A percentile compares a stretch with the other conserved stretches of the same genome.
phyloP scores from a whole-genome alignment of 1,140 invertebrate genomes.

The Asobara japonica region DNA sequence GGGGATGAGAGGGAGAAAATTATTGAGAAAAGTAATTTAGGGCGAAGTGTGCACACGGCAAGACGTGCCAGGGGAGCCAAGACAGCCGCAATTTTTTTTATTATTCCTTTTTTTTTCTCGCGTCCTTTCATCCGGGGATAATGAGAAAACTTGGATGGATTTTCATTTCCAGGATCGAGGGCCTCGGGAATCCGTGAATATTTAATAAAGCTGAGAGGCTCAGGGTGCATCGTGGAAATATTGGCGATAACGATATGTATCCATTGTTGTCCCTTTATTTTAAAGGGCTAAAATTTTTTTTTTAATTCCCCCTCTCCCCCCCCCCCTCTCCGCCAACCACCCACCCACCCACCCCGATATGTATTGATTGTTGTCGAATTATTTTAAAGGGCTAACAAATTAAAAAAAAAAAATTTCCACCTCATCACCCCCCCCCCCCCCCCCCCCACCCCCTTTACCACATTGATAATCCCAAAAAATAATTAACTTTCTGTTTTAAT shows the following conservation, averaged over 20 bases:
- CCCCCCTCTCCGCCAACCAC: too few relatives aligned
- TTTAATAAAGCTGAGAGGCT: slow-evolving; percentile 24
- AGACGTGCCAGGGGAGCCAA: slow-evolving; percentile 17
- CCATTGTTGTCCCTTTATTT: not conserved
- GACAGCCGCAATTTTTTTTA: slow-evolving; percentile 15
- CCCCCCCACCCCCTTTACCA: too few relatives aligned
- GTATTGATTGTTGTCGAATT: too few relatives aligned
- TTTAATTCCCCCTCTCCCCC: too few relatives aligned
- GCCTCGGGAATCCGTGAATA: slow-evolving; percentile 27
- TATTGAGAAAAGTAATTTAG: slow-evolving; percentile 16
- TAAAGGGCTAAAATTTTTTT: not conserved
- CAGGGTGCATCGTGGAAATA: not conserved
- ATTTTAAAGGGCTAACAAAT: too few relatives aligned
- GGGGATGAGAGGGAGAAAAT: not conserved
- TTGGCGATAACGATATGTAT: slow-evolving; percentile 18
- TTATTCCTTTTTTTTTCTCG: slow-evolving; percentile 18
- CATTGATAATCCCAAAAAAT: too few relatives aligned
- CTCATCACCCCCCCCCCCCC: too few relatives aligned
- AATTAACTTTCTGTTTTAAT: too few relatives aligned
- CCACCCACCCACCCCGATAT: too few relatives aligned
- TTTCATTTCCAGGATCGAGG: slow-evolving; percentile 26
- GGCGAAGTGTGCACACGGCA: slow-evolving; percentile 3
- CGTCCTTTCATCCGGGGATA: slow-evolving; percentile 14
- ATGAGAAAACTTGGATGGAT: slow-evolving; percentile 34
- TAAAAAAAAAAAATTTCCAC: too few relatives aligned